Base-by-base conservation (phyloP, 2,888 invertebrate genomes). In the Melanotus villosus region DNA sequence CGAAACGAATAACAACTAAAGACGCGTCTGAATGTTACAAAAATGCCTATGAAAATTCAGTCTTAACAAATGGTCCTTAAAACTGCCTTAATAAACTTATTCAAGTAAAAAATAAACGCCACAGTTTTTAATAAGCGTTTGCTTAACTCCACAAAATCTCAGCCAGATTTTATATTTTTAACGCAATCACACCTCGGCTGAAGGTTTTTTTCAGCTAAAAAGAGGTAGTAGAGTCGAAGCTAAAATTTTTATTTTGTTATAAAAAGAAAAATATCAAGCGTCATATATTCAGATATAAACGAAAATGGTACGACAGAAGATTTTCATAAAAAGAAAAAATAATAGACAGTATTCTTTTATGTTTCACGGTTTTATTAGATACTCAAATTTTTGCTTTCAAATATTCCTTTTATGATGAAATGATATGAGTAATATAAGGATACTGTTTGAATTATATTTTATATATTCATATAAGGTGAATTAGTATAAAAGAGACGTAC, bases 241-340 rank as follows among this genome's bases (percentile, higher is more conserved):
- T 34, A 34, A 38, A 38, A 12, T 12, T 38, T 38, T 38, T 38
- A 38, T 38, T n/a, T 38, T 38, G 36, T 38, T n/a, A 38, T 38
- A 38, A 38, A 38, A 38, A 38, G 12, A 32, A 10, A 32, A 10
- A 32, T 14, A 38, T 38, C 36, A 38, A 12, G 36, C 14, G 12
- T 38, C 36, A 14, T 38, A 38, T 38, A 38, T 14, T 12, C 36
- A n/a, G 36, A n/a, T 12, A n/a, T 38, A 38, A 38, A 38, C 36
- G 36, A 38, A 38, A 12, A 38, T 38, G 36, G 12, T 14, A 38
- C 36, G 36, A n/a, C 36, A 38, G 36, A 38, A 38, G 36, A 38
- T 38, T 38, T 38, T 38, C 36, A 38, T 38, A 38, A 38, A 38
- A 38, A 38, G 36, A 38, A 38, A 34, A 38, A 38, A 38, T 38